A percentile compares a stretch with the other conserved stretches of the same genome.
Evolutionary conservation across 2,797 vertebrate species (phyloP).

Genomic region (Pitangus sulphuratus): DNA sequence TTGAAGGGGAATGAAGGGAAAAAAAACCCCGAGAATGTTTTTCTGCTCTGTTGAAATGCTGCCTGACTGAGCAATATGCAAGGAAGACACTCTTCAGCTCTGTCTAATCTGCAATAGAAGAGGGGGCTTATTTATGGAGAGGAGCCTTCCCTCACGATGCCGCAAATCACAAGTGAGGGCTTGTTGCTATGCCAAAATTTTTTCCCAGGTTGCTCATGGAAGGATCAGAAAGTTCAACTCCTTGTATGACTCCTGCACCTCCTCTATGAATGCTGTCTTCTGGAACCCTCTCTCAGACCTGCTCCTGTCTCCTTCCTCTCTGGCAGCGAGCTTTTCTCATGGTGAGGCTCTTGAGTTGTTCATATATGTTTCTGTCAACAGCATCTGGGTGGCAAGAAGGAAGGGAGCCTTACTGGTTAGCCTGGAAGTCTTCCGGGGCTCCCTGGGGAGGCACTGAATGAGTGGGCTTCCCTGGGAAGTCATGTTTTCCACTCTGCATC

Average conservation of each 20-base stretch:
- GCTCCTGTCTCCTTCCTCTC: not conserved
- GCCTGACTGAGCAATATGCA: constrained; percentile 66
- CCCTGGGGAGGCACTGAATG: not conserved
- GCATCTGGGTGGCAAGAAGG: not conserved
- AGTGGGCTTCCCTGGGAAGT: not conserved
- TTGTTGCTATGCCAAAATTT: not conserved
- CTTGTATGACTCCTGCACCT: not conserved
- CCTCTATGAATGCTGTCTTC: not conserved
- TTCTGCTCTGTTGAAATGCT: constrained; percentile 72
- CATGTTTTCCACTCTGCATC: not conserved
- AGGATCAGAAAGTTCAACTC: not conserved
- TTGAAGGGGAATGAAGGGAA: constrained; percentile 53
- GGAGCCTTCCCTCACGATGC: not conserved
- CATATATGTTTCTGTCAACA: not conserved
- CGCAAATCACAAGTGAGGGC: not conserved
- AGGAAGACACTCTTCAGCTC: constrained; percentile 51
- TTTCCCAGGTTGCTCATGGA: not conserved
- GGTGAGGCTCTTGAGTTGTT: not conserved
- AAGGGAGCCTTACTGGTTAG: not conserved
- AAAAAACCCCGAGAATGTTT: constrained; percentile 42
- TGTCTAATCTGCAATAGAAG: not conserved
- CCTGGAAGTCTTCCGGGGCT: not conserved
- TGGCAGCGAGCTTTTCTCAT: not conserved
- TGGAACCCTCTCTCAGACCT: not conserved
- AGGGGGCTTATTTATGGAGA: constrained; percentile 24